Percentiles rank a stretch among this genome's conserved stretches.
Conservation (phyloP, 1,140 invertebrate species). For the Ctenoplectra terminalis region DNA sequence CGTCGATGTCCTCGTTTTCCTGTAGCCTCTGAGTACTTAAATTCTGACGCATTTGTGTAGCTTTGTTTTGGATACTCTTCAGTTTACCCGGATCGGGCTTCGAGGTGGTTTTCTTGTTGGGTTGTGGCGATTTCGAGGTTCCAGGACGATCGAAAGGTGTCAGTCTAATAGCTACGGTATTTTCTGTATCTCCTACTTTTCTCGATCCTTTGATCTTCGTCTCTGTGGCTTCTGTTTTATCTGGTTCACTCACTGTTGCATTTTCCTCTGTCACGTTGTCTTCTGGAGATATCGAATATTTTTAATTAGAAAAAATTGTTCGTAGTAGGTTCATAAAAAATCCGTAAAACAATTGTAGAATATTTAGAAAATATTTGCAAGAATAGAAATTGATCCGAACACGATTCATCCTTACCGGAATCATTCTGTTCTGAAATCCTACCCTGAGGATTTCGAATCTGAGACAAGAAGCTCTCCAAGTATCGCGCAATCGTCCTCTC, state of each 20-base stretch:
- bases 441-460: not conserved
- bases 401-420: not conserved
- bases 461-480: conserved; percentile 28
- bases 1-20: conserved; percentile 54
- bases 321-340: too few relatives aligned
- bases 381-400: not conserved
- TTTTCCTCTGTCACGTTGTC: not conserved
- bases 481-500: conserved; percentile 30
- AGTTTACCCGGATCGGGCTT: not conserved
- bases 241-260: not conserved
- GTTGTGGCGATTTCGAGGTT: not conserved
- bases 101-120: not conserved
- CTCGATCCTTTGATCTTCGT: not conserved
- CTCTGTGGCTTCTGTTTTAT: not conserved
- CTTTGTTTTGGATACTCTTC: conserved; percentile 36
- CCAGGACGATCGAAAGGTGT: conserved; percentile 14
- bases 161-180: not conserved
- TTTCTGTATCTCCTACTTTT: not conserved
- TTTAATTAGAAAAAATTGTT: not conserved
- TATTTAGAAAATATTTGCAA: not conserved
- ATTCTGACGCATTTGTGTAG: conserved; percentile 63
- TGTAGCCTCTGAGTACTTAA: conserved; percentile 51
- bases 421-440: not conserved
- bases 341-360: too few relatives aligned
- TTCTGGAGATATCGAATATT: not conserved